Evolutionary conservation across 2,797 vertebrate species (phyloP), one percentile per base, ranked within the genome.

Genomic region (Podarcis siculus): DNA sequence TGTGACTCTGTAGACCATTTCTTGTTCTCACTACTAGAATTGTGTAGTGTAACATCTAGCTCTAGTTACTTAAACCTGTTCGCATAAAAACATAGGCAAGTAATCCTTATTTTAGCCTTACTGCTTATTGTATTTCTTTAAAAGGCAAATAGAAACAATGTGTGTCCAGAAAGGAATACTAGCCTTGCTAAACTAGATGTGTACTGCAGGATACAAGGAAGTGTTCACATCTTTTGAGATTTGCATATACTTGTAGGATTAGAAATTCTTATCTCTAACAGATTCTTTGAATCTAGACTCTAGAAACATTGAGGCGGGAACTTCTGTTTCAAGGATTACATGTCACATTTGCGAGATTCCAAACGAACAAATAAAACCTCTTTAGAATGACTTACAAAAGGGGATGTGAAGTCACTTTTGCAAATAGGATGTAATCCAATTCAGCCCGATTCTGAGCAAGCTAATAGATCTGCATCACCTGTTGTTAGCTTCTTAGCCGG

Each of bases 381-480:
- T 37, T 58, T 72, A 32, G 17, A 49, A 19, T 82, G 19, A 69
- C 19, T 32, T 79, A 23, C 32, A 32, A 83, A 75, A 58, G 2
- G 23, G 45, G 55, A n/a, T 67, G 15, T 64, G 27, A 42, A 69
- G 10, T 71, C 21, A 30, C 39, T 79, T 86, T 83, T 32, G 0
- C 0, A 69, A 79, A 49, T 32, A 13, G 0, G 0, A 0, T n/a
- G 73, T 30, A 66, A 66, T 61, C 30, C 67, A 61, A 32, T 72
- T 30, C 32, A 42, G 19, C 23, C 27, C 2, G 23, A 66, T 81
- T 17, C 64, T 0, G 1, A n/a, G 23, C 5, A 0, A 2, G 23
- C 58, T 27, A 0, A 0, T 37, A 0, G 32, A 5, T 86, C 2
- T 39, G 8, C 12, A 1, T 21, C 3, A 1, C 0, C 0, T 3